Percentiles rank a stretch among this genome's conserved stretches.
Evolutionary conservation across 1,140 invertebrate genomes (phyloP).

Genomic region (Drosophila grimshawi): DNA sequence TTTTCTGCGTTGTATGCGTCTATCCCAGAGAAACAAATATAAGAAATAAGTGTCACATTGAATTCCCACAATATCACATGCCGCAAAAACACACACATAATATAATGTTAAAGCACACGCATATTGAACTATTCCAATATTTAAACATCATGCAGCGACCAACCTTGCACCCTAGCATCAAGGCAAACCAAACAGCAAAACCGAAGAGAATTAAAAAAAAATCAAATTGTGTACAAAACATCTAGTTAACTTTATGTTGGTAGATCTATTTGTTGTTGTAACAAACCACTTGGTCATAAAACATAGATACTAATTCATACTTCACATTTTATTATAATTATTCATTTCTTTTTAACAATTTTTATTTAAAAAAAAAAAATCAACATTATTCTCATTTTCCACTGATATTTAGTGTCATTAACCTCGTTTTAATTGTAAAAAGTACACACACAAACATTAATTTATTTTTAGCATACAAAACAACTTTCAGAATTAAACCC

Average conservation of each 20-base stretch:
- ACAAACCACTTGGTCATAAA: slow-evolving; percentile 24
- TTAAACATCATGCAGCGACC: slow-evolving; percentile 42
- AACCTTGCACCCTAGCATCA: slow-evolving; percentile 82
- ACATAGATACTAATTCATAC: slow-evolving; percentile 26
- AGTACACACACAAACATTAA: slow-evolving; percentile 11
- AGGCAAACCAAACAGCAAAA: slow-evolving; percentile 50
- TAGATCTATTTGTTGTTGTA: slow-evolving; percentile 24
- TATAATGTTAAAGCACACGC: slow-evolving; percentile 15
- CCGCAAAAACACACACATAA: slow-evolving; percentile 15
- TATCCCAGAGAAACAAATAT: slow-evolving; percentile 38
- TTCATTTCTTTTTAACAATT: slow-evolving; percentile 2
- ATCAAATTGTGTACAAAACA: slow-evolving; percentile 2
- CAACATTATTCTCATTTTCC: slow-evolving; percentile 9
- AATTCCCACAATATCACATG: slow-evolving; percentile 17
- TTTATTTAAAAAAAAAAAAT: background rate
- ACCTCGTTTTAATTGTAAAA: slow-evolving; percentile 16
- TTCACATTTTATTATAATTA: slow-evolving; percentile 19
- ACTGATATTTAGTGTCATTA: slow-evolving; percentile 23
- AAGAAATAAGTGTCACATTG: slow-evolving; percentile 2
- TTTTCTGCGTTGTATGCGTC: slow-evolving; percentile 71
- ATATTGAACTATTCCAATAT: slow-evolving; percentile 27
- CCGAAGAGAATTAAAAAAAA: slow-evolving; percentile 9
- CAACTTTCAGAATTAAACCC: slow-evolving; percentile 45
- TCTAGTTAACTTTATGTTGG: slow-evolving; percentile 1
- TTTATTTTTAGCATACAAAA: slow-evolving; percentile 38